Percentiles rank a stretch among this genome's conserved stretches.
phyloP scores from a whole-genome alignment of 1,140 invertebrate genomes.

The Plodia interpunctella region DNA sequence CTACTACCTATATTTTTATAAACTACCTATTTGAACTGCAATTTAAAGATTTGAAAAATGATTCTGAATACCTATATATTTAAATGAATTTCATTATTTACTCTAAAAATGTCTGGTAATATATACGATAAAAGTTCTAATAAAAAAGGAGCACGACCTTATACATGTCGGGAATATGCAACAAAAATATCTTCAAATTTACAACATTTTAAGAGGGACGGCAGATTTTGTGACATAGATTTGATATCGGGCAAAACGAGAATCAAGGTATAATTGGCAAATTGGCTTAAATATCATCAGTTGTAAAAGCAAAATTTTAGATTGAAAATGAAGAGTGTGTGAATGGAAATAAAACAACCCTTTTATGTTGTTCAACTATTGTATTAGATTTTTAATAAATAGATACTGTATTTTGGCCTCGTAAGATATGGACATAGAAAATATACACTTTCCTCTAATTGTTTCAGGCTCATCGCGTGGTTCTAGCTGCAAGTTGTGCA shows the following conservation, averaged over 20 bases:
- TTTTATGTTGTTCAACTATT: too few species aligned
- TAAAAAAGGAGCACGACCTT: conserved; percentile 60
- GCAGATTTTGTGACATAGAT: conserved; percentile 72
- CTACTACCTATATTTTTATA: too few species aligned
- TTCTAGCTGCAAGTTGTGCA: conserved; percentile 93
- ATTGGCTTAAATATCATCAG: too few species aligned
- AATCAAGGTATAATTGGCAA: conserved; percentile 43
- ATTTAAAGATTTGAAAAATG: too few species aligned
- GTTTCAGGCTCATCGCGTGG: conserved; percentile 90
- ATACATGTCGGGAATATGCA: conserved; percentile 60
- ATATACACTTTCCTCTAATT: background rate
- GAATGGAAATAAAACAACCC: too few species aligned
- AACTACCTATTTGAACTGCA: too few species aligned
- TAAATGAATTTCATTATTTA: background rate
- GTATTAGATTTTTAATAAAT: too few species aligned
- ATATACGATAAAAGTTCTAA: conserved; percentile 51
- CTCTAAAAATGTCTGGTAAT: conserved; percentile 46
- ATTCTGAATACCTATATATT: conserved; percentile 3
- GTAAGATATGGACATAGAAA: too few species aligned
- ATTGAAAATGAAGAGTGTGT: too few species aligned
- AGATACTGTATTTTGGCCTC: too few species aligned
- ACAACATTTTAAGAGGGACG: conserved; percentile 61
- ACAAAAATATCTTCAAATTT: conserved; percentile 62
- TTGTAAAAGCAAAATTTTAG: too few species aligned
- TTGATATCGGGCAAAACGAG: conserved; percentile 65